Conservation (phyloP, 2,888 invertebrate genomes). For the Xestia ashworthii region DNA sequence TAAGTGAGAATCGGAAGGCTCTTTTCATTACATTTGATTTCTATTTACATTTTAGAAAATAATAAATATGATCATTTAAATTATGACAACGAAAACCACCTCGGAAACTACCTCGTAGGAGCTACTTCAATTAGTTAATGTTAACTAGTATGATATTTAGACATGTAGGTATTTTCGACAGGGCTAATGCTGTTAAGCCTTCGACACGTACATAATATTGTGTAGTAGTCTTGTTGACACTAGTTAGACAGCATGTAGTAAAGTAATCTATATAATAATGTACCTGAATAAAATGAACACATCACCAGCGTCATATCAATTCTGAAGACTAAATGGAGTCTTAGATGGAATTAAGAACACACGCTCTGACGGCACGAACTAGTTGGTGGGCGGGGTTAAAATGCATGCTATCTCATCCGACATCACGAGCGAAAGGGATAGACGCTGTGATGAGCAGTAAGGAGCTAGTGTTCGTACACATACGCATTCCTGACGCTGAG, state of each 20-base stretch:
- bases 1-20: neutral
- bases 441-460: too few relatives aligned
- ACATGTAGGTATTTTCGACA: neutral
- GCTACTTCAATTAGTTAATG: too few relatives aligned
- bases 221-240: constrained; percentile 12
- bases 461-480: too few relatives aligned
- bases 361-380: too few relatives aligned
- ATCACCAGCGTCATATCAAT: neutral
- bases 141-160: neutral
- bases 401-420: too few relatives aligned
- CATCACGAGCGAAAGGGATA: too few relatives aligned
- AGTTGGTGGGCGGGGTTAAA: too few relatives aligned
- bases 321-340: neutral
- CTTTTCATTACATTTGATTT: neutral
- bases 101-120: too few relatives aligned
- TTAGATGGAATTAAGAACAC: too few relatives aligned
- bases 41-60: neutral
- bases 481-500: too few relatives aligned
- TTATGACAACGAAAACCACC: too few relatives aligned
- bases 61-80: too few relatives aligned
- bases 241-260: neutral
- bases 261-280: neutral
- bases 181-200: constrained; percentile 9
- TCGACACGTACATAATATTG: neutral
- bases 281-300: neutral